Base-by-base conservation (phyloP, 2,113 vertebrate genomes). In the Plectropomus leopardus region DNA sequence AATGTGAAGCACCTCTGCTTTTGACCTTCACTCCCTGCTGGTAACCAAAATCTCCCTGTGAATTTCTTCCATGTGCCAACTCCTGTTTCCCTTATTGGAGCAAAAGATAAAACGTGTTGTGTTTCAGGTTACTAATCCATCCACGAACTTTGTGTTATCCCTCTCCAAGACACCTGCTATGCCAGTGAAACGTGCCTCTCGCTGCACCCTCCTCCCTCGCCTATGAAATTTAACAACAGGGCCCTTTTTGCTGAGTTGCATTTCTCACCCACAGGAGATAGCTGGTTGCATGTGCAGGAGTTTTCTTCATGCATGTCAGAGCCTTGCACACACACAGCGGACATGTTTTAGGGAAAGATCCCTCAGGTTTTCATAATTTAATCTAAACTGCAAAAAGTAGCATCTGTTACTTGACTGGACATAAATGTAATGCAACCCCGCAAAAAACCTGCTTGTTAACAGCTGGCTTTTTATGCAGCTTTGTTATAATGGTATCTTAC, bases 61-160 rank as follows among this genome's bases (percentile, higher is more conserved):
- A 77, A 86, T 67, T 55, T 58, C 14, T 14, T 59, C 69, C 69
- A 69, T 23, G 74, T 71, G 63, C 45, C 42, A 61, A 64, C 67
- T 78, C 78, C 53, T 19, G 72, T 76, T 78, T 88, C 84, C 61
- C 63, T 66, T 78, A 71, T 76, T 55, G 83, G 71, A 24, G 85
- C 72, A 60, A 26, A 67, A 84, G 82, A 77, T 85, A 58, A 87
- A 71, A 82, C 7, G 47, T 51, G 80, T 72, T 15, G 28, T 21
- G 85, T 69, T 57, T 92, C 71, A 47, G 73, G 80, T 89, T 87
- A 84, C 86, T 72, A 76, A 86, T 84, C 66, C 74, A 45, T n/a
- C 6, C 21, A 63, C 55, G 75, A 84, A 51, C 60, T 63, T 32
- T 48, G 58, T 68, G 69, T 85, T 78, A 76, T 75, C 34, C 45